phyloP scores from a whole-genome alignment of 2,113 vertebrate genomes.

The Ptyas mucosa region DNA sequence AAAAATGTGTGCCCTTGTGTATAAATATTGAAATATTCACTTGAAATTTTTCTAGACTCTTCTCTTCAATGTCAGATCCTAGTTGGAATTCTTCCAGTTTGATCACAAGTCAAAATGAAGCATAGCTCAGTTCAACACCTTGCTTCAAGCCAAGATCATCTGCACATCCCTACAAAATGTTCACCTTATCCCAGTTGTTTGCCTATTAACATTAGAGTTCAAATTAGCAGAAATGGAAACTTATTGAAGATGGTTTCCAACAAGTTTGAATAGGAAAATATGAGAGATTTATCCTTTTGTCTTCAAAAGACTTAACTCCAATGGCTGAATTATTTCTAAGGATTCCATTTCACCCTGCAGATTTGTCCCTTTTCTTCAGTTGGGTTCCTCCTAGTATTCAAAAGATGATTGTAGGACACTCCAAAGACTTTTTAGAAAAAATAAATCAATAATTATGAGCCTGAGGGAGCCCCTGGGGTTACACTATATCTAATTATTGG shows the following conservation, averaged over 20 bases:
- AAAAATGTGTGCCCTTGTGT: background rate
- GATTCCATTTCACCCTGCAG: background rate
- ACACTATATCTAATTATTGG: background rate
- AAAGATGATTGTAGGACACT: background rate
- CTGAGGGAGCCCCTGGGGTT: background rate
- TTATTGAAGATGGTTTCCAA: background rate
- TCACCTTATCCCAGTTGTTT: background rate
- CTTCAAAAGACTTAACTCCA: background rate
- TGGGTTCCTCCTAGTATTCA: background rate
- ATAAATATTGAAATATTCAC: background rate
- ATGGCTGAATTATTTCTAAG: background rate
- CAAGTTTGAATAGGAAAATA: background rate
- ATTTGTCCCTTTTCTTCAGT: background rate
- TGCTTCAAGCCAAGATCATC: background rate
- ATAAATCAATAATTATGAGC: background rate
- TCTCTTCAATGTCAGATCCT: background rate
- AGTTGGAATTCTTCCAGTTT: background rate
- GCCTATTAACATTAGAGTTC: background rate
- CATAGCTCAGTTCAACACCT: background rate
- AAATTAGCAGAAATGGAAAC: background rate
- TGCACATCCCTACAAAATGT: background rate
- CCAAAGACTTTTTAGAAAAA: background rate
- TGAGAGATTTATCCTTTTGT: background rate
- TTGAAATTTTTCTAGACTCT: background rate
- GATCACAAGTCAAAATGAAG: background rate